Percentiles rank a stretch among this genome's conserved stretches.
phyloP scores from a whole-genome alignment of 23 tunicate species.

The Oikopleura albicans region DNA sequence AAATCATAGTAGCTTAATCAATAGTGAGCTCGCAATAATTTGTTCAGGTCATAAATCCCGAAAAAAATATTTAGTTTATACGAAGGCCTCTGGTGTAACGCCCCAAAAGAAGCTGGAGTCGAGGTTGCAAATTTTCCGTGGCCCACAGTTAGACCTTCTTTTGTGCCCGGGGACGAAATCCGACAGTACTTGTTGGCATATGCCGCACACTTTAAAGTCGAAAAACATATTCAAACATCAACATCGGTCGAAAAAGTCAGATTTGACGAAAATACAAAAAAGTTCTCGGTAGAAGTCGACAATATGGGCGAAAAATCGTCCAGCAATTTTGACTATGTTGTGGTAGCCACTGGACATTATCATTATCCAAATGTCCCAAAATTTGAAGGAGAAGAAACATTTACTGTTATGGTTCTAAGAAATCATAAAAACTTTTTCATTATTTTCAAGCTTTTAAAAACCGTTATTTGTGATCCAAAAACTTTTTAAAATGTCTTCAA shows the following conservation, averaged over 20 bases:
- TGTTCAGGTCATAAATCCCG: no score
- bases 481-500: no score
- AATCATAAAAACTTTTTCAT: no score
- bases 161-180: not conserved
- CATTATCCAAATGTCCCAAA: not conserved
- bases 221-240: not conserved
- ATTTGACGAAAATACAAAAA: not conserved
- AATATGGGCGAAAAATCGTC: not conserved
- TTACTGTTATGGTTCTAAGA: not conserved
- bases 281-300: not conserved
- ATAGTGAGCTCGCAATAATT: no score
- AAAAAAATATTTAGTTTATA: not conserved
- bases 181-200: not conserved
- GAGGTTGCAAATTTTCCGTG: not conserved
- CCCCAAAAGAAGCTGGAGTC: not conserved
- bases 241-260: not conserved
- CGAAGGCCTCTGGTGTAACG: not conserved
- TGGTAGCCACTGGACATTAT: not conserved
- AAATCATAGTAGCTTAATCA: no score
- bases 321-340: not conserved
- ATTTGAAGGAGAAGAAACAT: not conserved
- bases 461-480: no score
- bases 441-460: no score
- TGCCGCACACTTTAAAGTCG: not conserved
- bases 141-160: not conserved